A percentile compares a stretch with the other conserved stretches of the same genome.
Evolutionary conservation across 2,888 invertebrate species (phyloP).

Genomic region (Epinotia brunnichana): DNA sequence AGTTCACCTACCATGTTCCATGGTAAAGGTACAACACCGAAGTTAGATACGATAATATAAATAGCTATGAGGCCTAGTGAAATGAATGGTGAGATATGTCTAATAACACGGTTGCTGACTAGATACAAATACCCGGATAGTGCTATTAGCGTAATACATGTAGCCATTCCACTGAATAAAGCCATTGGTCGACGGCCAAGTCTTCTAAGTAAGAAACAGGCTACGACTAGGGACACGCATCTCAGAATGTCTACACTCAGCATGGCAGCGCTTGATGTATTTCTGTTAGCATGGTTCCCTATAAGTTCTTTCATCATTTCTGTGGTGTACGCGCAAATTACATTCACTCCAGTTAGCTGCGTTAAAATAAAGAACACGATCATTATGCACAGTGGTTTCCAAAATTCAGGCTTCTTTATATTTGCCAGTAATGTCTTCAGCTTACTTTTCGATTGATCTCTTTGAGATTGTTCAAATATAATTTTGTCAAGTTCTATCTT

Average conservation of each 20-base stretch:
- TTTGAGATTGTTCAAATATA: conserved; percentile 70
- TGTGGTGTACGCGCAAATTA: conserved; percentile 88
- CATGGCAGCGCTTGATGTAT: conserved; percentile 84
- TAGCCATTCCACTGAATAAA: conserved; percentile 85
- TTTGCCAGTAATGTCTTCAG: conserved; percentile 66
- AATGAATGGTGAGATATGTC: conserved; percentile 64
- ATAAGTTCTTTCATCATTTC: conserved; percentile 85
- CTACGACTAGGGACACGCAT: conserved; percentile 83
- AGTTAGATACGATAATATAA: conserved; percentile 84
- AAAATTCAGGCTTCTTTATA: conserved; percentile 82
- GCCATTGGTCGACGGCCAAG: conserved; percentile 86
- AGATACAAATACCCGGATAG: conserved; percentile 80
- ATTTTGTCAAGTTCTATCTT: conserved; percentile 79
- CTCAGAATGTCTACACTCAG: conserved; percentile 86
- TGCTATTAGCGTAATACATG: conserved; percentile 82
- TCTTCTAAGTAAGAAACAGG: conserved; percentile 84
- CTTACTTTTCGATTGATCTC: conserved; percentile 64
- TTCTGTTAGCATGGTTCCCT: conserved; percentile 68
- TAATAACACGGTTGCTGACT: conserved; percentile 58
- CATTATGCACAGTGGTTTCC: conserved; percentile 85
- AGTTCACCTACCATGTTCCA: conserved; percentile 91
- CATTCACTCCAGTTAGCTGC: conserved; percentile 88
- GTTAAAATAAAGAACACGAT: conserved; percentile 86
- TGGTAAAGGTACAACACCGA: conserved; percentile 86
- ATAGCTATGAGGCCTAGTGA: conserved; percentile 81